Conservation (phyloP, 2,797 vertebrate genomes). For the Poeciliopsis infans region DNA sequence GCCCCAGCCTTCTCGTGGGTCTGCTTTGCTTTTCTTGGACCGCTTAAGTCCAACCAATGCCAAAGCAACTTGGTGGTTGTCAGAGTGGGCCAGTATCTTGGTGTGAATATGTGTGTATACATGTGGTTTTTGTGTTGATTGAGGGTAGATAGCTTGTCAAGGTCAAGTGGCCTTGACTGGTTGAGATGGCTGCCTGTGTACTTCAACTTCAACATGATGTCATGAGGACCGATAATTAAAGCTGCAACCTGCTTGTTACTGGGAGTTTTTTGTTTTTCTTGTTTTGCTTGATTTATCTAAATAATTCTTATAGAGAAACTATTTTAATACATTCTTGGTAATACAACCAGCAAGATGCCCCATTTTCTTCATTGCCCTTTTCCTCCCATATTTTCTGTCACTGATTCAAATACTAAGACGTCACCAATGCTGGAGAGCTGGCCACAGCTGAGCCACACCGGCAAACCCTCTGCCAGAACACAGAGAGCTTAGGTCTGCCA, state of each 20-base stretch:
- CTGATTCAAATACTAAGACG: constrained; percentile 63
- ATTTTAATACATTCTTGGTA: constrained; percentile 19
- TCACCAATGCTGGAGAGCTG: constrained; percentile 69
- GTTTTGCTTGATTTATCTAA: constrained; percentile 41
- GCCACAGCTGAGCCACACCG: constrained; percentile 61
- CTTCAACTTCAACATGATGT: constrained; percentile 82
- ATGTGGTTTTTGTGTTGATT: constrained; percentile 79
- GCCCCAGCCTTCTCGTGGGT: constrained; percentile 89
- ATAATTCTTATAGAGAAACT: constrained; percentile 26
- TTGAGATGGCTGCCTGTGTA: constrained; percentile 61
- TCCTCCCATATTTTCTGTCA: constrained; percentile 43
- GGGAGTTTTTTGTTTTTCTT: constrained; percentile 49
- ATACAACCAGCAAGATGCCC: constrained; percentile 23
- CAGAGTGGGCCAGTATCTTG: constrained; percentile 90
- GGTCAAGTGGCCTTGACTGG: constrained; percentile 45
- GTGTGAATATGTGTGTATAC: constrained; percentile 61
- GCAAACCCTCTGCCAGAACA: constrained; percentile 67
- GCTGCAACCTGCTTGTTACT: constrained; percentile 83
- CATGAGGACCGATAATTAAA: constrained; percentile 84
- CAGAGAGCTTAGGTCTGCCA: constrained; percentile 67
- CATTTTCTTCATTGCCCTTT: constrained; percentile 29
- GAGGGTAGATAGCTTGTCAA: constrained; percentile 69
- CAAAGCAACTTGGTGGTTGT: constrained; percentile 96
- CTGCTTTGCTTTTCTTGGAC: constrained; percentile 86
- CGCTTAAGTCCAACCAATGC: constrained; percentile 80